These are phyloP conservation scores for Drosophila melanogaster DNA, from an alignment of 1,140 invertebrate genomes.

Conservation along the genomic window DNA sequence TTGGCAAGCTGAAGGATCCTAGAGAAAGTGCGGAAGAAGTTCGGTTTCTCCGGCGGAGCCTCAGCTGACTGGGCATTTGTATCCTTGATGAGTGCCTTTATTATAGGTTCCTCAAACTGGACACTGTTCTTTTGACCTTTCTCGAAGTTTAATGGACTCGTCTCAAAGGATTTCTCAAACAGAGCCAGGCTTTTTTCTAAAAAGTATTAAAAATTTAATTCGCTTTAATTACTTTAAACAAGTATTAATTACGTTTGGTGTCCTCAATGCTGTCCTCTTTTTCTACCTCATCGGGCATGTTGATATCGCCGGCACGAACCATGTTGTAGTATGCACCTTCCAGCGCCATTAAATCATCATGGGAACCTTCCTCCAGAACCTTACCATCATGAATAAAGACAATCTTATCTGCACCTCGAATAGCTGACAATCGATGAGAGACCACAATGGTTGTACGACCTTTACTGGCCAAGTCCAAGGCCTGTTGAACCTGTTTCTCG, in stretches of 20 bases:
- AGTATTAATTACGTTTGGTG: slow-evolving; percentile 49
- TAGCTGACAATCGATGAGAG: slow-evolving; percentile 93
- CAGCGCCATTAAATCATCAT: slow-evolving; percentile 91
- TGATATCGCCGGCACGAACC: slow-evolving; percentile 75
- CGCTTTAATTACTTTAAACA: rapidly evolving
- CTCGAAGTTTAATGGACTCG: slow-evolving; percentile 76
- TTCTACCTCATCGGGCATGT: slow-evolving; percentile 65
- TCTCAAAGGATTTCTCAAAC: slow-evolving; percentile 81
- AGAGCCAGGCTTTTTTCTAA: slow-evolving; percentile 69
- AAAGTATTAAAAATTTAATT: neutral
- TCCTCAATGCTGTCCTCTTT: slow-evolving; percentile 63
- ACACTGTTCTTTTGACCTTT: slow-evolving; percentile 78
- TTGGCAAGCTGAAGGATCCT: slow-evolving; percentile 90
- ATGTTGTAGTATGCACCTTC: slow-evolving; percentile 90
- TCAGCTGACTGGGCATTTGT: slow-evolving; percentile 33
- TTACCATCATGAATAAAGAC: slow-evolving; percentile 90
- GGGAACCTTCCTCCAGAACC: slow-evolving; percentile 91
- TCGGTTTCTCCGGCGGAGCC: slow-evolving; percentile 29
- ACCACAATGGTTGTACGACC: slow-evolving; percentile 94
- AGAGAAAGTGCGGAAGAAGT: slow-evolving; percentile 80
- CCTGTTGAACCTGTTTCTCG: slow-evolving; percentile 88
- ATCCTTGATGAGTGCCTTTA: slow-evolving; percentile 39
- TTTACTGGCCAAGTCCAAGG: slow-evolving; percentile 88
- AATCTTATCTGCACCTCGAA: slow-evolving; percentile 92
- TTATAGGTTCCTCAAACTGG: slow-evolving; percentile 72